These are phyloP conservation scores for Cliona cf. orientalis DNA, from an alignment of 37 sponge, comb jelly and placozoan species.

Conservation along the genomic window DNA sequence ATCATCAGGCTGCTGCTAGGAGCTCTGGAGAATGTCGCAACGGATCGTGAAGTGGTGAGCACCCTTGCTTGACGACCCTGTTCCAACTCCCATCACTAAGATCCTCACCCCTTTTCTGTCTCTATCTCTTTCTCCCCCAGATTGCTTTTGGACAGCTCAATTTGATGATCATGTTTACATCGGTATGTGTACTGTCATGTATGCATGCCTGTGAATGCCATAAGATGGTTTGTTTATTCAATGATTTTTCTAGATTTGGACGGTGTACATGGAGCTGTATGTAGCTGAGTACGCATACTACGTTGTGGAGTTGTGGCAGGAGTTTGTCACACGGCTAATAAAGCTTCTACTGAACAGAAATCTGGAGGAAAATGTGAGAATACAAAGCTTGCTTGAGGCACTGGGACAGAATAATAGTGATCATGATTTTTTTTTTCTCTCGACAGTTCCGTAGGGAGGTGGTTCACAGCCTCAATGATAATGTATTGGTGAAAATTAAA, in stretches of 20 bases:
- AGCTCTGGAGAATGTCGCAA: slow-evolving; percentile 6
- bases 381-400: neutral
- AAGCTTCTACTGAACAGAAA: neutral
- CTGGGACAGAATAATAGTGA: neutral
- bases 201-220: neutral
- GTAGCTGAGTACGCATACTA: neutral
- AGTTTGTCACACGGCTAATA: slow-evolving; percentile 4
- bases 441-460: slow-evolving; percentile 21
- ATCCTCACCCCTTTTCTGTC: too few relatives aligned
- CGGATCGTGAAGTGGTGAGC: neutral
- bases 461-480: slow-evolving; percentile 24
- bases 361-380: neutral
- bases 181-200: slow-evolving; percentile 24
- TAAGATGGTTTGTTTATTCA: neutral
- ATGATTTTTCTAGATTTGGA: slow-evolving; percentile 35
- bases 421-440: neutral
- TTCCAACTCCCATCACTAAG: too few relatives aligned
- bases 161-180: slow-evolving; percentile 19
- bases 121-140: neutral
- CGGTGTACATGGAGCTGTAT: slow-evolving; percentile 55
- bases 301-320: slow-evolving; percentile 46
- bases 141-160: neutral
- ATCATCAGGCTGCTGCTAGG: slow-evolving; percentile 1
- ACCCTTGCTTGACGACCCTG: too few relatives aligned
- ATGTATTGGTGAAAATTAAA: slow-evolving; percentile 18